Conservation (phyloP, 2,888 invertebrate species). For the Trisateles emortualis region DNA sequence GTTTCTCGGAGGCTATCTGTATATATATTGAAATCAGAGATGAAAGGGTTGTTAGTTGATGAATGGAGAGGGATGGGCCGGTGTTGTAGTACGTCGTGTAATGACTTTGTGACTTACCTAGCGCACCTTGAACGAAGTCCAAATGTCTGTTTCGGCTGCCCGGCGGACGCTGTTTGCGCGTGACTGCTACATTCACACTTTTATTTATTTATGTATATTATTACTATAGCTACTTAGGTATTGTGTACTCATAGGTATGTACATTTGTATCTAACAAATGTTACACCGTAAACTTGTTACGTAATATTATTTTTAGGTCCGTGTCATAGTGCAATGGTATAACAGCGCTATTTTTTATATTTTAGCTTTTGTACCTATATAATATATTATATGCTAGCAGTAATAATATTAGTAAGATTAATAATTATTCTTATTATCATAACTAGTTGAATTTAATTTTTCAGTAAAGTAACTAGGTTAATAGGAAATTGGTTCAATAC, state of each 20-base stretch:
- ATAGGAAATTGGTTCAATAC: too few relatives aligned
- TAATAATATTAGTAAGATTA: too few relatives aligned
- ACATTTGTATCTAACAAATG: conserved; percentile 22
- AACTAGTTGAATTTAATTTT: too few relatives aligned
- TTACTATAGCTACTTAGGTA: conserved; percentile 59
- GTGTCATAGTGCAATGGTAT: not conserved
- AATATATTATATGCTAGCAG: too few relatives aligned
- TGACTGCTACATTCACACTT: conserved; percentile 61
- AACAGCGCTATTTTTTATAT: not conserved
- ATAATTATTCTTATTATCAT: too few relatives aligned
- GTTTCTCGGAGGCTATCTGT: conserved; percentile 49
- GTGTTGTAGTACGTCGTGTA: conserved; percentile 13
- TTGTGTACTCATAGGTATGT: conserved; percentile 24
- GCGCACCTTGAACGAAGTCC: conserved; percentile 57
- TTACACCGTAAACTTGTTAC: conserved; percentile 8
- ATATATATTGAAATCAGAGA: conserved; percentile 43
- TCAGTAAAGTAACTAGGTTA: too few relatives aligned
- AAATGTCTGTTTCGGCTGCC: conserved; percentile 47
- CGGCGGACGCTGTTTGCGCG: conserved; percentile 46
- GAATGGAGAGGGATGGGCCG: conserved; percentile 22
- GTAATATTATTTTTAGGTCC: not conserved
- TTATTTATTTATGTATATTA: conserved; percentile 47
- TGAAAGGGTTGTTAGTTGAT: conserved; percentile 17
- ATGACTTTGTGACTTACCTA: conserved; percentile 43
- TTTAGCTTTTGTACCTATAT: not conserved